Base-by-base conservation (phyloP, 2,888 invertebrate genomes). In the Hemaris fuciformis region DNA sequence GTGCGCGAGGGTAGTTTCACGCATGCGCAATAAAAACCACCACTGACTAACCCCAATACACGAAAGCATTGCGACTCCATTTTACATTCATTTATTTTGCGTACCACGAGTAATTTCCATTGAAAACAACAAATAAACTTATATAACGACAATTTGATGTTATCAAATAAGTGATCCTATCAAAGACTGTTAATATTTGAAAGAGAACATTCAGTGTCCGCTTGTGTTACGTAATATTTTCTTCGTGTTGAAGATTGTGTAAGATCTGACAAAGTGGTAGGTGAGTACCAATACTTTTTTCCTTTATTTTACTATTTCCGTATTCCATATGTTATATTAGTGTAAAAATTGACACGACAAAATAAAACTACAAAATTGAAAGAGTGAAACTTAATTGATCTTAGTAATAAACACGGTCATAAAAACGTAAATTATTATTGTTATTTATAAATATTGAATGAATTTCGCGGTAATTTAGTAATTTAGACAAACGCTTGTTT, bases 71-170 rank as follows among this genome's bases (percentile, higher is more conserved):
- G n/a, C 60, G 61, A 23, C 88, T 77, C 89, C 91, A 91, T 91
- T 87, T 91, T 91, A 85, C 81, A 85, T 88, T 72, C 76, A 77
- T 83, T 81, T 64, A 63, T 65, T 65, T 48, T 18, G 60, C 58
- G 64, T 68, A 68, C 63, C 13, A 23, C 43, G 34, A 38, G 34
- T 22, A 42, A 46, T 34, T 43, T 18, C 18, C 20, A 57, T 25
- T 42, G 18, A 25, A 25, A 43, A 27, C 43, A 20, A 60, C 25
- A 42, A 18, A 38, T 60, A 38, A 38, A 48, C 7, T 15, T 4
- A n/a, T 18, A 22, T 59, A 43, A 22, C 3, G 57, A 45, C 34
- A 10, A 5, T 57, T 41, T 22, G 43, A 23, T 34, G 20, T 34
- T 7, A 31, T 42, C n/a, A n/a, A 22, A 69, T 65, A 65, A 75